phyloP scores from a whole-genome alignment of 2,888 invertebrate genomes.

The Diarsia mendica region DNA sequence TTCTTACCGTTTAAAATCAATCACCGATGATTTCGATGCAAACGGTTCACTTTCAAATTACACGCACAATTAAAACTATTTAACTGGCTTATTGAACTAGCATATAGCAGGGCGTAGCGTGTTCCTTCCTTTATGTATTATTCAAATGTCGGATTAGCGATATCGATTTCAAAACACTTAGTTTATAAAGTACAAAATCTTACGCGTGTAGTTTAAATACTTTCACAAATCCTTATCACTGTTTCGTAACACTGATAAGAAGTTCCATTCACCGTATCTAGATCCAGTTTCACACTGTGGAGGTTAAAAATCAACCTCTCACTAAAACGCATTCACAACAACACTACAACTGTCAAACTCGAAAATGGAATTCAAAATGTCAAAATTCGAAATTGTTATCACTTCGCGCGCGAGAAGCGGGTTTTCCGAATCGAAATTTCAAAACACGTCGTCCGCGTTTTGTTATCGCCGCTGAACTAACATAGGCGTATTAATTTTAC shows the following conservation, averaged over 20 bases:
- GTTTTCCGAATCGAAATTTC: conserved; percentile 63
- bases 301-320: conserved; percentile 19
- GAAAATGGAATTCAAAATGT: conserved; percentile 50
- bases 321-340: conserved; percentile 34
- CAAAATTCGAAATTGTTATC: conserved; percentile 45
- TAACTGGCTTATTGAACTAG: conserved; percentile 65
- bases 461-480: conserved; percentile 85
- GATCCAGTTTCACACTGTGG: conserved; percentile 13
- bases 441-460: conserved; percentile 79
- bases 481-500: conserved; percentile 76
- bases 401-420: conserved; percentile 46
- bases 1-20: conserved; percentile 58
- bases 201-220: conserved; percentile 47
- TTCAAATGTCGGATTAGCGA: conserved; percentile 69
- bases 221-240: conserved; percentile 73
- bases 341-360: conserved; percentile 59
- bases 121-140: conserved; percentile 73
- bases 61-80: conserved; percentile 69
- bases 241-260: conserved; percentile 62
- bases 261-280: conserved; percentile 38
- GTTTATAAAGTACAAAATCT: conserved; percentile 42
- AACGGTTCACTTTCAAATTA: conserved; percentile 66
- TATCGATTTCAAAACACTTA: conserved; percentile 72
- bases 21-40: conserved; percentile 43
- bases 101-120: conserved; percentile 71